A percentile compares a stretch with the other conserved stretches of the same genome.
Conservation (phyloP, 2,888 invertebrate species). For the Macaria notata region DNA sequence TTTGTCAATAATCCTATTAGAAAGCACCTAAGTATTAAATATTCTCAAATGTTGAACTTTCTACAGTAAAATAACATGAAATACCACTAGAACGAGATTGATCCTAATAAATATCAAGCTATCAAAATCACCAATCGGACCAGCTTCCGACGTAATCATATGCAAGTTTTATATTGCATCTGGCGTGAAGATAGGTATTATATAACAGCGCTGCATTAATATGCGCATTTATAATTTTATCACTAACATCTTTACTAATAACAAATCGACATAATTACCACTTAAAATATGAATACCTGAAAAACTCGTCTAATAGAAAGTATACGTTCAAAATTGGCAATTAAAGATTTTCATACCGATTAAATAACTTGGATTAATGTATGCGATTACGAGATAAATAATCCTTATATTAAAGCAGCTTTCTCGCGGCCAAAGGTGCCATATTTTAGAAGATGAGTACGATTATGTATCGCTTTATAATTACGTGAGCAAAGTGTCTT, state of each 20-base stretch:
- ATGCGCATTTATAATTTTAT: constrained; percentile 5
- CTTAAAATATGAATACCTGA: background rate
- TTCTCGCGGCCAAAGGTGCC: constrained; percentile 10
- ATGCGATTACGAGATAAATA: background rate
- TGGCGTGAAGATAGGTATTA: background rate
- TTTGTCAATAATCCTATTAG: no score
- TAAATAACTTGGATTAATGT: no score
- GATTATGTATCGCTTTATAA: background rate
- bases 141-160: background rate
- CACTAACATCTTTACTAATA: background rate
- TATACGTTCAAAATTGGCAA: background rate
- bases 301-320: constrained; percentile 14
- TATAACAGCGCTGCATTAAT: background rate
- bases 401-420: constrained; percentile 17
- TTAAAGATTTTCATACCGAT: no score
- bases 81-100: no score
- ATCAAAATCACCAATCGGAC: no score
- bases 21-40: no score
- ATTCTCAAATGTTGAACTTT: no score
- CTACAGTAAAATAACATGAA: no score
- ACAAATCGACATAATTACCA: background rate
- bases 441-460: background rate
- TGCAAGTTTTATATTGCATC: background rate
- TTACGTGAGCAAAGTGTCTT: constrained; percentile 1
- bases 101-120: no score